These are phyloP conservation scores for Aspidiotus destructor DNA, from an alignment of 2,888 invertebrate species.

Conservation along the genomic window DNA sequence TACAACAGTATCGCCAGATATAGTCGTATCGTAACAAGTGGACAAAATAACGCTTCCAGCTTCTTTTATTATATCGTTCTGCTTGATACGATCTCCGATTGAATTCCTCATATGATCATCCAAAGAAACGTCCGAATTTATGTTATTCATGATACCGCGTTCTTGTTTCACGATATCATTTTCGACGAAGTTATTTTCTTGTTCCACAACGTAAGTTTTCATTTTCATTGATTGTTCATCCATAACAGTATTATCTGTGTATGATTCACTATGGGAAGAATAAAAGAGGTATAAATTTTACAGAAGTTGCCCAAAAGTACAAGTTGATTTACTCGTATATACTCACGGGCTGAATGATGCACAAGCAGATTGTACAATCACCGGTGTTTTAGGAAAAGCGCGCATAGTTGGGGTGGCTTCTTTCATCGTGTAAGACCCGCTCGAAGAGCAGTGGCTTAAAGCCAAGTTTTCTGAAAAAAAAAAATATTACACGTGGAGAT, in stretches of 20 bases:
- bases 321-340: not conserved
- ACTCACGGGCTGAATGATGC: conserved; percentile 34
- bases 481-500: not conserved
- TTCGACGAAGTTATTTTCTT: conserved; percentile 10
- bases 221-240: conserved; percentile 20
- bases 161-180: conserved; percentile 18
- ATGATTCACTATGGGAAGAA: conserved; percentile 14
- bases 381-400: conserved; percentile 53
- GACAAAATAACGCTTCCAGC: conserved; percentile 27
- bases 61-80: conserved; percentile 27
- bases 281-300: not conserved
- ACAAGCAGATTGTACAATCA: conserved; percentile 48
- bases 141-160: not conserved
- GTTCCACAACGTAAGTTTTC: conserved; percentile 20
- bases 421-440: conserved; percentile 40
- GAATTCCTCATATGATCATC: not conserved
- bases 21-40: conserved; percentile 23
- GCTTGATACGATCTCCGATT: conserved; percentile 20
- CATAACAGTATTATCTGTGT: conserved; percentile 10
- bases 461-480: conserved; percentile 47
- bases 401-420: conserved; percentile 46
- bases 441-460: conserved; percentile 28
- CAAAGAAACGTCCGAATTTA: not conserved
- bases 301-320: not conserved
- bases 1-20: conserved; percentile 20